Evolutionary conservation across 2,113 vertebrate genomes (phyloP).

Genomic region (Ramphastos sulfuratus): DNA sequence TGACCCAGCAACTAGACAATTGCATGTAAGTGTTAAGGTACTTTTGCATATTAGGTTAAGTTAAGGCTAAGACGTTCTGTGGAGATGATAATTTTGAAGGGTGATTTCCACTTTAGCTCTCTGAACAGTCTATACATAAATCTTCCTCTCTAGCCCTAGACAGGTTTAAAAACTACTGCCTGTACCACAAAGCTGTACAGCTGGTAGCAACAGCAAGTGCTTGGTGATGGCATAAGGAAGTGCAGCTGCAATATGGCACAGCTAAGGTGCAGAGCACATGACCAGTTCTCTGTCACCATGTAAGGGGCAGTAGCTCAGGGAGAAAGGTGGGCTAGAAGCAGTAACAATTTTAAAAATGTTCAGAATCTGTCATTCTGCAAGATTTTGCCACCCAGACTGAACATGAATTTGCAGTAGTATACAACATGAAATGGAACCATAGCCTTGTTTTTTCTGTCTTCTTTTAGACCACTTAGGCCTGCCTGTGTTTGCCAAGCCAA

Average conservation of each 20-base stretch:
- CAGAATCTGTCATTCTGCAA: background rate
- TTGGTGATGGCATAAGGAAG: background rate
- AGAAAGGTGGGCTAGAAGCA: background rate
- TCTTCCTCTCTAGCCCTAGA: background rate
- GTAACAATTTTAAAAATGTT: background rate
- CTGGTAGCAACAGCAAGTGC: background rate
- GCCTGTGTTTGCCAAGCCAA: background rate
- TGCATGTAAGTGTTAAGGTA: background rate
- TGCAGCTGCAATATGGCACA: background rate
- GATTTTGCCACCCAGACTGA: background rate
- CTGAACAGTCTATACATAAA: background rate
- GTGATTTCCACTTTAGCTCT: background rate
- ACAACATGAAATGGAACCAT: background rate
- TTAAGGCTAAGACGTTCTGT: background rate
- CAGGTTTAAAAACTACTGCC: background rate
- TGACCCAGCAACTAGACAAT: background rate
- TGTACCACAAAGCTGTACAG: background rate
- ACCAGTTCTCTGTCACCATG: background rate
- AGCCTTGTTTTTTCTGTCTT: background rate
- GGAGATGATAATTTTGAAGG: background rate
- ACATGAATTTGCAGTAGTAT: background rate
- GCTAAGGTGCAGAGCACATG: rapidly evolving
- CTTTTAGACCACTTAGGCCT: background rate
- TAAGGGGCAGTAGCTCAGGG: background rate
- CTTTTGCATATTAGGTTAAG: background rate